Conservation (phyloP, 2,888 invertebrate genomes). For the Parapristionchus giblindavisi region DNA sequence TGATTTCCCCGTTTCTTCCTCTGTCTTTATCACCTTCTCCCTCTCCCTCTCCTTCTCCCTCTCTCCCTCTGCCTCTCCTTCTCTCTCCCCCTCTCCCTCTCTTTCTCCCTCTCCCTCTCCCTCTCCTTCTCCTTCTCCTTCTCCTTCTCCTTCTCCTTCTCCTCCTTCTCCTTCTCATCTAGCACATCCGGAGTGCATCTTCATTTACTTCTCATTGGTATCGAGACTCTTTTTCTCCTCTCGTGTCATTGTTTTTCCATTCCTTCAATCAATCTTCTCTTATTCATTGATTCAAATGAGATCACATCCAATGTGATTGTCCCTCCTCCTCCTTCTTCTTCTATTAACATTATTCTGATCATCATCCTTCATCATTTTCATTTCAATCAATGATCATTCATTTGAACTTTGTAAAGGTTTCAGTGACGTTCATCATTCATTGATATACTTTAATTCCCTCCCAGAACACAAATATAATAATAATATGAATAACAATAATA, state of each 20-base stretch:
- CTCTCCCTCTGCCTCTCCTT: constrained; percentile 41
- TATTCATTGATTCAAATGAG: too few relatives aligned
- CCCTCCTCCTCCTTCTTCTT: constrained; percentile 1
- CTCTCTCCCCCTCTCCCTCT: constrained; percentile 33
- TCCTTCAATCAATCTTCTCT: too few relatives aligned
- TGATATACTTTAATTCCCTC: too few relatives aligned
- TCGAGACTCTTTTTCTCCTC: neutral
- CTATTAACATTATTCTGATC: too few relatives aligned
- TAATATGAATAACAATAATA: too few relatives aligned
- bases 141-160: neutral
- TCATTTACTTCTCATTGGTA: too few relatives aligned
- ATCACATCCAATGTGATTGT: neutral
- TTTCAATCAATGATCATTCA: too few relatives aligned
- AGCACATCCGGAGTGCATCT: neutral
- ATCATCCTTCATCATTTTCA: too few relatives aligned
- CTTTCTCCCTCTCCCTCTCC: constrained; percentile 30
- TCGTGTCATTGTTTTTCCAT: neutral
- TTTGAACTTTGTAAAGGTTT: too few relatives aligned
- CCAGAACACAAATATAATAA: too few relatives aligned
- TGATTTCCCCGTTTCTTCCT: neutral
- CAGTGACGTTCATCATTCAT: too few relatives aligned
- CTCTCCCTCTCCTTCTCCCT: constrained; percentile 12
- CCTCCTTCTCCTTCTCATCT: neutral
- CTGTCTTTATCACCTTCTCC: constrained; percentile 1
- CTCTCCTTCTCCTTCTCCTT: constrained; percentile 6